Evolutionary conservation across 2,113 vertebrate genomes (phyloP).

Genomic region (Bolborhynchus lineola): DNA sequence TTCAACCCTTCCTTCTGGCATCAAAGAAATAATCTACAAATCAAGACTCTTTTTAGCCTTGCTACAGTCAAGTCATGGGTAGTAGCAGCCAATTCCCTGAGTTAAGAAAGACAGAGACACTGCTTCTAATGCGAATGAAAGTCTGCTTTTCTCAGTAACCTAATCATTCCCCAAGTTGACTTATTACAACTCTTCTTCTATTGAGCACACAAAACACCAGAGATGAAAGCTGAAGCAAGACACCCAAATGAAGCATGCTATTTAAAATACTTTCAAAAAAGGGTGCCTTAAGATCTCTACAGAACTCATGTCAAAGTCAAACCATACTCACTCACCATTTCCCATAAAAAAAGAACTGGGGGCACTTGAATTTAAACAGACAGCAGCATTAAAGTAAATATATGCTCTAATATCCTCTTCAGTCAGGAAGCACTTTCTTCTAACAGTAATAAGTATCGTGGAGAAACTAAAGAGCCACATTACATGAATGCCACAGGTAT

Average conservation of each 20-base stretch:
- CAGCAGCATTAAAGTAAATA: not conserved
- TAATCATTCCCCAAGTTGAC: not conserved
- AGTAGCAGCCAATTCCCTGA: not conserved
- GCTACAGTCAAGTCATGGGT: not conserved
- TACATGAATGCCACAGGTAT: not conserved
- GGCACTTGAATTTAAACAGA: not conserved
- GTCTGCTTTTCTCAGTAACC: not conserved
- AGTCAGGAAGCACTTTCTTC: not conserved
- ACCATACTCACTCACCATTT: not conserved
- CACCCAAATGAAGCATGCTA: not conserved
- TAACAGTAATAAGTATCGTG: not conserved
- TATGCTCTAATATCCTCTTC: not conserved
- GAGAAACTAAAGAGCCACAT: not conserved
- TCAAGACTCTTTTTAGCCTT: not conserved
- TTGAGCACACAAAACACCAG: not conserved
- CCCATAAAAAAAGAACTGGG: not conserved
- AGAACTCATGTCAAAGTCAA: not conserved
- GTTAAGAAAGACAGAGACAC: not conserved
- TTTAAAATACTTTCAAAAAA: not conserved
- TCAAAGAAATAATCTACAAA: not conserved
- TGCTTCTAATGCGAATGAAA: not conserved
- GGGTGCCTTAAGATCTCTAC: not conserved
- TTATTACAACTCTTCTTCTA: not conserved
- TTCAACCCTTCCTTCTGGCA: not conserved
- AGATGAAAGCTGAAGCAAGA: not conserved